phyloP scores from a whole-genome alignment of 2,888 invertebrate genomes.

The Ectemnius continuus region DNA sequence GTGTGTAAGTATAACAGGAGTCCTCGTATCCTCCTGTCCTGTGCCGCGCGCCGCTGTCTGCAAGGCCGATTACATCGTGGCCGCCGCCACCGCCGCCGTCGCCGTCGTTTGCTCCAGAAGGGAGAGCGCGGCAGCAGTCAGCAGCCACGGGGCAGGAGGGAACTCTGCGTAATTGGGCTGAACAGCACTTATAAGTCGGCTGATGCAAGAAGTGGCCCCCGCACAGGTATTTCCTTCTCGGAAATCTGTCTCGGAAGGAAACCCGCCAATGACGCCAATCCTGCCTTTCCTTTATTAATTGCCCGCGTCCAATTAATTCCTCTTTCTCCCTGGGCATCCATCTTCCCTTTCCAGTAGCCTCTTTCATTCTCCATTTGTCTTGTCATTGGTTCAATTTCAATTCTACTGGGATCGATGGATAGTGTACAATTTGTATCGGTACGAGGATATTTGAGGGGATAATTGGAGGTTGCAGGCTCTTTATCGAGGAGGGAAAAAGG shows the following conservation, averaged over 20 bases:
- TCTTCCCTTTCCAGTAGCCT: not conserved
- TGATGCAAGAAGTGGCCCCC: constrained; percentile 57
- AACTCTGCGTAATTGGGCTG: constrained; percentile 10
- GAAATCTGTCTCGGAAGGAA: constrained; percentile 47
- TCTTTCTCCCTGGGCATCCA: constrained; percentile 9
- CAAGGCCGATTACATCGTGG: constrained; percentile 49
- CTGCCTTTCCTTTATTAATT: not conserved
- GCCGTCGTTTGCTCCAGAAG: not conserved
- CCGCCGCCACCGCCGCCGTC: not conserved
- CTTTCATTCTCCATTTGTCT: not conserved
- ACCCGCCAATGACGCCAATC: constrained; percentile 21
- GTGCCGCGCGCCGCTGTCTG: constrained; percentile 32
- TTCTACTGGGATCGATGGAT: no score
- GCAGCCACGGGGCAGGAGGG: not conserved
- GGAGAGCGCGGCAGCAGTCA: constrained; percentile 16
- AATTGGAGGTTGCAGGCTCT: no score
- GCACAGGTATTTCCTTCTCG: constrained; percentile 45
- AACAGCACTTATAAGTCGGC: constrained; percentile 43
- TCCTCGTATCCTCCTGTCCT: constrained; percentile 40
- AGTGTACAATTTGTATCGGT: no score
- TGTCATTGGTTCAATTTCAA: no score
- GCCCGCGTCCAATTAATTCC: not conserved
- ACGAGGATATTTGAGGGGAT: no score
- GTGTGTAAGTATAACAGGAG: constrained; percentile 65
- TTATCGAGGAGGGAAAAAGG: not conserved